phyloP scores from a whole-genome alignment of 1,140 invertebrate genomes.

The Drosophila bifasciata region DNA sequence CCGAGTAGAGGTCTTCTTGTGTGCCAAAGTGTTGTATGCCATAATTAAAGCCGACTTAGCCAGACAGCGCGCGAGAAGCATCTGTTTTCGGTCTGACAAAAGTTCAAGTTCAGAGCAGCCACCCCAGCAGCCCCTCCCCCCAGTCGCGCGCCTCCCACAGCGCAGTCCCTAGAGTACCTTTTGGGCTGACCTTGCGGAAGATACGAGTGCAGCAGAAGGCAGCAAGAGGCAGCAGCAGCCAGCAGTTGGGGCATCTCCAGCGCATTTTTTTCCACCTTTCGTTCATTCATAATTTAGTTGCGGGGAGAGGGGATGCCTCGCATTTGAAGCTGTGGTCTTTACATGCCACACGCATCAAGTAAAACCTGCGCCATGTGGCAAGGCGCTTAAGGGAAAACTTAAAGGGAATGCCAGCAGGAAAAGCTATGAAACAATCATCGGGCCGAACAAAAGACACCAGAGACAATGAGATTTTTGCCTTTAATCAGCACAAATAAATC shows the following conservation, averaged over 20 bases:
- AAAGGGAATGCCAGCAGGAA: too few species aligned
- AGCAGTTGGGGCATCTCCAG: not conserved
- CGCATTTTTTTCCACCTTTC: conserved; percentile 34
- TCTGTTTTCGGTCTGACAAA: conserved; percentile 48
- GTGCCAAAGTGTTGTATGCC: conserved; percentile 40
- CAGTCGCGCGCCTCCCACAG: too few species aligned
- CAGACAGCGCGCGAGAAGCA: conserved; percentile 37
- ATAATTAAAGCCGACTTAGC: conserved; percentile 53
- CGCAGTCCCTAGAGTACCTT: too few species aligned
- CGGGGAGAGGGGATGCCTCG: conserved; percentile 8
- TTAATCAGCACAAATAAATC: conserved; percentile 72
- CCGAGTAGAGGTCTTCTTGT: conserved; percentile 2
- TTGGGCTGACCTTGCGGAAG: too few species aligned
- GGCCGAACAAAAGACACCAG: conserved; percentile 11
- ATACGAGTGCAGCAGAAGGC: too few species aligned
- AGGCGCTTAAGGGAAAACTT: not conserved
- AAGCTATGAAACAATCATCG: conserved; percentile 51
- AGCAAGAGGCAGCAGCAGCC: too few species aligned
- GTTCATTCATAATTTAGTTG: conserved; percentile 51
- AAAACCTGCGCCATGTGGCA: conserved; percentile 53
- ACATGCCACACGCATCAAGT: conserved; percentile 21
- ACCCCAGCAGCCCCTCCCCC: not conserved
- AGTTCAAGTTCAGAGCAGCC: conserved; percentile 46
- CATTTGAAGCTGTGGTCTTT: conserved; percentile 40
- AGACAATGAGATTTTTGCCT: conserved; percentile 49